Conservation (phyloP, 37 sponge, comb jelly and placozoan species). For the Cladorhizidae sp. region DNA sequence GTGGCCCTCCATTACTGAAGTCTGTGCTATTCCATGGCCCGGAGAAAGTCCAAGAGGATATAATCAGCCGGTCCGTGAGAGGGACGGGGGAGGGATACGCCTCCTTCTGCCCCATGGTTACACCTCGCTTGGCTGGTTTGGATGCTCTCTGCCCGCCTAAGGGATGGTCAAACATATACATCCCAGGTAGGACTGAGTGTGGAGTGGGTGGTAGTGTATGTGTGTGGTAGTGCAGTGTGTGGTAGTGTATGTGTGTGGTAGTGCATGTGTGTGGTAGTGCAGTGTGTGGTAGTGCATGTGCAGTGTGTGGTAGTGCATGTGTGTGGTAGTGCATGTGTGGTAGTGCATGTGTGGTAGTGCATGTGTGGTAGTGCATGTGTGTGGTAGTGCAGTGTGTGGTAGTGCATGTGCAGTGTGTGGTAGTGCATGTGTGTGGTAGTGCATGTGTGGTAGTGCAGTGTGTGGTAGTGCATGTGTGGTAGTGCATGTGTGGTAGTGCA, state of each 20-base stretch:
- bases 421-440: not conserved
- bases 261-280: not conserved
- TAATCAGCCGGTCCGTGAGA: too few relatives aligned
- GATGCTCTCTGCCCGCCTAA: slow-evolving; percentile 58
- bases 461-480: not conserved
- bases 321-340: not conserved
- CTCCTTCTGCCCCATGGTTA: not conserved
- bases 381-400: not conserved
- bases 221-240: not conserved
- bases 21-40: slow-evolving; percentile 21
- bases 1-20: slow-evolving; percentile 28
- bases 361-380: not conserved
- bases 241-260: not conserved
- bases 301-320: not conserved
- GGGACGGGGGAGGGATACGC: not conserved
- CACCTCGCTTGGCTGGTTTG: slow-evolving; percentile 20
- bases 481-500: not conserved
- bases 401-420: not conserved
- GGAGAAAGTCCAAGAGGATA: too few relatives aligned
- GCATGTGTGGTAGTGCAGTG: not conserved
- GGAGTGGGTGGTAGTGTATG: not conserved
- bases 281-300: not conserved
- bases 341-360: too few relatives aligned
- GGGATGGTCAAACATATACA: slow-evolving; percentile 90
- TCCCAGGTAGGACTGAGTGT: slow-evolving; percentile 69